Evolutionary conservation across 2,113 vertebrate species (phyloP).

Genomic region (Lepisosteus oculatus): DNA sequence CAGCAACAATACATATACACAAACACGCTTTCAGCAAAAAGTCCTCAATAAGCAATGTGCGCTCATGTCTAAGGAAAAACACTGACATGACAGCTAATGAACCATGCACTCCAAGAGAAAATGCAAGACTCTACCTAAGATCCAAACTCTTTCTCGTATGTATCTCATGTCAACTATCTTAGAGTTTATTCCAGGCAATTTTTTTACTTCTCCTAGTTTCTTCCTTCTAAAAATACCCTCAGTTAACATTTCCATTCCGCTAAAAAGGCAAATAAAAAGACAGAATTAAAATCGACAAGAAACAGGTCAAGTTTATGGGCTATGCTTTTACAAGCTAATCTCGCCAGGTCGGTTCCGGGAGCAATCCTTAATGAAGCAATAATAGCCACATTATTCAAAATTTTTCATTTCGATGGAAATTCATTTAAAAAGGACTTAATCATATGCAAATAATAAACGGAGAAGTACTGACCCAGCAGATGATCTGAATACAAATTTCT

Average conservation of each 20-base stretch:
- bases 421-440: conserved; percentile 91
- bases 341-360: conserved; percentile 85
- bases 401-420: conserved; percentile 92
- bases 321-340: conserved; percentile 88
- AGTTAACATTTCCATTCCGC: conserved; percentile 33
- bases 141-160: conserved; percentile 39
- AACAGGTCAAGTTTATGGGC: conserved; percentile 92
- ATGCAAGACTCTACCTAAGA: conserved; percentile 75
- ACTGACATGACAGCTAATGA: conserved; percentile 92
- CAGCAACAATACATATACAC: not conserved
- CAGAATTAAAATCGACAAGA: conserved; percentile 96
- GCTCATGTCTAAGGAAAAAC: conserved; percentile 89
- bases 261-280: conserved; percentile 68
- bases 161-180: conserved; percentile 35
- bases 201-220: conserved; percentile 3
- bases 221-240: conserved; percentile 12
- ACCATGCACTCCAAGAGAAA: conserved; percentile 81
- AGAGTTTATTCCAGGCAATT: conserved; percentile 31
- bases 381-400: conserved; percentile 96
- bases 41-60: conserved; percentile 83
- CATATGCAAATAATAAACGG: conserved; percentile 95
- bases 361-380: conserved; percentile 96
- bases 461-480: conserved; percentile 81
- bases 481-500: conserved; percentile 76
- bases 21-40: conserved; percentile 25